Base-by-base conservation (phyloP, 2,888 invertebrate genomes). In the Parasteatoda lunata region DNA sequence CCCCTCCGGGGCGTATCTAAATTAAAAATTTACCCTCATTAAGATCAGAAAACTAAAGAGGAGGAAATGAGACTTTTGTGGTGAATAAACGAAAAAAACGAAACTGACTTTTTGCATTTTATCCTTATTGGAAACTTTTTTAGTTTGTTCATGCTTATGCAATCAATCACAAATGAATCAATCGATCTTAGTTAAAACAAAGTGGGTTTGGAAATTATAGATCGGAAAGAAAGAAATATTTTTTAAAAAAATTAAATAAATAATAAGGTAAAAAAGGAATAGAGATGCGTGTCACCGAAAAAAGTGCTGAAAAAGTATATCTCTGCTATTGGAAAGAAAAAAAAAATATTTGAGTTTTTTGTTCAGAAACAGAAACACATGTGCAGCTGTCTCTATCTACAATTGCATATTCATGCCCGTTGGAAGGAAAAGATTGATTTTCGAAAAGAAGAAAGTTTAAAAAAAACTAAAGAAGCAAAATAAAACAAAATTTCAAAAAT, bases 401-500 rank as follows among this genome's bases (percentile, higher is more conserved):
- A 65, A 70, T 69, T 76, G 69, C 79, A 85, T 80, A 85, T 80
- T 75, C 80, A 85, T 80, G 76, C 54, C 68, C 30, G 48, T 54
- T 11, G 51, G 65, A 85, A 73, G 79, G 64, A 79, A 76, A 71
- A 75, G 84, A 84, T 71, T 75, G 64, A 59, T 69, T 78, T 13
- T 6, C 45, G 65, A 69, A 48, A 68, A 66, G 15, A 70, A 49
- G 66, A 13, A 15, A 54, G 30, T 30, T 30, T 48, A 83, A 78
- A 73, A 66, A 51, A 48, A 13, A 13, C 5, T 4, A 47, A 49
- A 71, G 48, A 77, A 83, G 66, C 51, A 70, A 83, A 83, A 83
- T 65, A 69, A 77, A 77, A 83, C 65, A 59, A 69, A 83, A 84
- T 72, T 84, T 84, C 78, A 78, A 75, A 85, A 85, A 85, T 85